A percentile compares a stretch with the other conserved stretches of the same genome.
phyloP scores from a whole-genome alignment of 2,797 vertebrate species.

The Margarornis squamiger region DNA sequence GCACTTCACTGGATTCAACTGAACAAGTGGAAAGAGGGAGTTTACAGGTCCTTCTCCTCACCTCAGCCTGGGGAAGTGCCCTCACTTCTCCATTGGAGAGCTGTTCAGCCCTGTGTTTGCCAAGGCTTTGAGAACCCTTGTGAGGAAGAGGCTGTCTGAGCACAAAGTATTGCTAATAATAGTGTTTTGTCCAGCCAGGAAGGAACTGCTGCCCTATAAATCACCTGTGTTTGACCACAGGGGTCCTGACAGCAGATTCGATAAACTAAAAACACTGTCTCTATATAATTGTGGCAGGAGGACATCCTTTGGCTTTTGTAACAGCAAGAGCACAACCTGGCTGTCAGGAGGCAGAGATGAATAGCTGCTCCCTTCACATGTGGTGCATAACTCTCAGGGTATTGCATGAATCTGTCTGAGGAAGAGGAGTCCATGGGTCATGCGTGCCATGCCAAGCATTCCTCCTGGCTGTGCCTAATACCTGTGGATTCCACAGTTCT shows the following conservation, averaged over 20 bases:
- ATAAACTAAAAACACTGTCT: not conserved
- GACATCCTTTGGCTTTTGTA: not conserved
- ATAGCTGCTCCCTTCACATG: not conserved
- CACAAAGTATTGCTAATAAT: not conserved
- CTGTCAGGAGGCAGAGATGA: not conserved
- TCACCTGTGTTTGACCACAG: not conserved
- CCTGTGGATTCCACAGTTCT: fast-evolving
- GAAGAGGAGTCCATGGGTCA: not conserved
- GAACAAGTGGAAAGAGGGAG: not conserved
- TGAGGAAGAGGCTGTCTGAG: not conserved
- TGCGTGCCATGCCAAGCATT: fast-evolving
- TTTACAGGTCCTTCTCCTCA: not conserved
- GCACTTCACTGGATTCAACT: not conserved
- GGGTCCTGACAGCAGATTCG: not conserved
- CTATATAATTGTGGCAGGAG: not conserved
- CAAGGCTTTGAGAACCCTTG: not conserved
- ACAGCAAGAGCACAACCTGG: not conserved
- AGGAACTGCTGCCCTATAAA: constrained; percentile 7
- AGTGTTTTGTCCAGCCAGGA: not conserved
- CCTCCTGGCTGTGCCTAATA: not conserved
- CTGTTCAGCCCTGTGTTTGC: not conserved
- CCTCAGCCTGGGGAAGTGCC: not conserved
- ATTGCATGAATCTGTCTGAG: not conserved
- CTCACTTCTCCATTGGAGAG: not conserved
- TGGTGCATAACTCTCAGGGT: not conserved